Conservation (phyloP, 1,140 invertebrate species). For the Heliconius eleuchia region DNA sequence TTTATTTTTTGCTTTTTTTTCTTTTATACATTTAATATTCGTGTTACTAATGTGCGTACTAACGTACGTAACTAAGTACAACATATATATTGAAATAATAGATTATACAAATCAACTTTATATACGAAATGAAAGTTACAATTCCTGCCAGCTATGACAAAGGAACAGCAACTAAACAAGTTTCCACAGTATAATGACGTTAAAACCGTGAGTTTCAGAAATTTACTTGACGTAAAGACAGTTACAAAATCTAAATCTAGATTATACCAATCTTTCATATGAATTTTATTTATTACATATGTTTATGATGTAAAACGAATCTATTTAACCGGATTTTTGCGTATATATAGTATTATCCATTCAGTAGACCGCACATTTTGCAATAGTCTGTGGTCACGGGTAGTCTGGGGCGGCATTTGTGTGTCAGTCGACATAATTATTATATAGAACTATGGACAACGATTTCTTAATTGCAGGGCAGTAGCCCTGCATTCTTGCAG, state of each 20-base stretch:
- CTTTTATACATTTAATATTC: background rate
- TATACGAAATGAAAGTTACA: background rate
- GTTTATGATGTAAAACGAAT: background rate
- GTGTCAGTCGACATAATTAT: no score
- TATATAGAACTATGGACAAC: no score
- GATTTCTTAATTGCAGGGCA: no score
- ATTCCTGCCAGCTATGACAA: background rate
- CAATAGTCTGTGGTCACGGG: no score
- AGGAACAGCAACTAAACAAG: background rate
- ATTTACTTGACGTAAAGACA: conserved; percentile 7
- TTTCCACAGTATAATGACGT: background rate
- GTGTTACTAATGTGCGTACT: background rate
- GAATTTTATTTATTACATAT: background rate
- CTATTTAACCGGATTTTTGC: no score
- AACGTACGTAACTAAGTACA: background rate
- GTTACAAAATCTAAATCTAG: background rate
- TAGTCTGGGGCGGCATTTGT: no score
- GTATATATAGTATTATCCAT: no score
- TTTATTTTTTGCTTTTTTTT: background rate
- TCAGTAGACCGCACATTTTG: no score
- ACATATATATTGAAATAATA: background rate
- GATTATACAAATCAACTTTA: background rate
- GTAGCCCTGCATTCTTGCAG: no score
- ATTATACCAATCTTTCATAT: background rate
- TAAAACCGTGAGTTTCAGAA: background rate